phyloP scores from a whole-genome alignment of 1,140 invertebrate genomes.

The Drosophila nikananu region DNA sequence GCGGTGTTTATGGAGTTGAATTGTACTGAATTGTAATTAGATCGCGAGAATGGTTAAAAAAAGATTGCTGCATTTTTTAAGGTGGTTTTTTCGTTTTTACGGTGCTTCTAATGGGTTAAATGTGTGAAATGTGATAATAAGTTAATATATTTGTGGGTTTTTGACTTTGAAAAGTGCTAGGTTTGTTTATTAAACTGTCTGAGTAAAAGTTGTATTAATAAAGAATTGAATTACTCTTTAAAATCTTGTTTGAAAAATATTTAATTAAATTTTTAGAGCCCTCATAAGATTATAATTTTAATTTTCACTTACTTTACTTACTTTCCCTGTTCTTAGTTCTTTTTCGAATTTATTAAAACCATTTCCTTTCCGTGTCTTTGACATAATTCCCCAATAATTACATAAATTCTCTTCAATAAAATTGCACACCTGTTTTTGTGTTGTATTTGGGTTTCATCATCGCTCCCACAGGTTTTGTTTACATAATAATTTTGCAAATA shows the following conservation, averaged over 20 bases:
- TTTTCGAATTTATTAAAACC: neutral
- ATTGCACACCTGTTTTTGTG: slow-evolving; percentile 1
- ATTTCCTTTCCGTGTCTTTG: too few relatives aligned
- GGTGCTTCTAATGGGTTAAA: neutral
- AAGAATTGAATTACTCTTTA: too few relatives aligned
- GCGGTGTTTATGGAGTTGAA: slow-evolving; percentile 32
- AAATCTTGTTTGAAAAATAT: too few relatives aligned
- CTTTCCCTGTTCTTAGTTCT: too few relatives aligned
- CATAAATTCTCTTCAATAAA: neutral
- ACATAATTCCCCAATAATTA: slow-evolving; percentile 5
- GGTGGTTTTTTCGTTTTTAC: neutral
- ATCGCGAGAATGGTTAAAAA: slow-evolving; percentile 27
- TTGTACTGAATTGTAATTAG: slow-evolving; percentile 43
- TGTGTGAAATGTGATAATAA: slow-evolving; percentile 10
- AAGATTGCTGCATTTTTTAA: slow-evolving; percentile 9
- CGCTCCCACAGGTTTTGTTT: slow-evolving; percentile 8
- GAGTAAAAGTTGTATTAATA: too few relatives aligned
- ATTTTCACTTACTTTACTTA: too few relatives aligned
- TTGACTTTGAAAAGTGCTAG: too few relatives aligned
- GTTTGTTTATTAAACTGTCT: too few relatives aligned
- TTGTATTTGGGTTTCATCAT: slow-evolving; percentile 1
- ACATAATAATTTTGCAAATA: slow-evolving; percentile 1
- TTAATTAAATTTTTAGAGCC: too few relatives aligned
- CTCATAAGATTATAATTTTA: too few relatives aligned
- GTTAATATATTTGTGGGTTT: neutral